These are phyloP conservation scores for Odocoileus virginianus DNA, from an alignment of 2,113 vertebrate genomes.

Conservation along the genomic window DNA sequence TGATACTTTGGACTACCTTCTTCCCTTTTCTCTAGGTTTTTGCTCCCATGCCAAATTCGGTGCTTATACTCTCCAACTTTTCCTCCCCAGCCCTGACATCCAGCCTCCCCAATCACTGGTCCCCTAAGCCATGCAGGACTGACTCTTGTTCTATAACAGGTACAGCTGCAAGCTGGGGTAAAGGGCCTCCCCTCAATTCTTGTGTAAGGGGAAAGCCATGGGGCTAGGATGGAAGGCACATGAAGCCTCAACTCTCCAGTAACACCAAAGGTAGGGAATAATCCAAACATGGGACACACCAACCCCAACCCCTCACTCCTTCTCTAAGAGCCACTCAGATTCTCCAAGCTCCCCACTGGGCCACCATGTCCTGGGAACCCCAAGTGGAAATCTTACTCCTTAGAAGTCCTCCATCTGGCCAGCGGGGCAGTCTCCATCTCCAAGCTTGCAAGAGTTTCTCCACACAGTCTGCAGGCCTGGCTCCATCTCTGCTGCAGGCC, in stretches of 20 bases:
- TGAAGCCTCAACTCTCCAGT: neutral
- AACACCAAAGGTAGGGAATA: neutral
- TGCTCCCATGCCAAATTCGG: fast-evolving
- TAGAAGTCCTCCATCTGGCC: neutral
- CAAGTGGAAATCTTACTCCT: neutral
- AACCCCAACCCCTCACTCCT: neutral
- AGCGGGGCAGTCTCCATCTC: neutral
- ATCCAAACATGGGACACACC: neutral
- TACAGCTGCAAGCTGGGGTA: neutral
- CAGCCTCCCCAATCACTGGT: neutral
- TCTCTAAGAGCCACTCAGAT: neutral
- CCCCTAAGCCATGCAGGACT: too few relatives aligned
- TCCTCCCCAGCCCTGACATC: neutral
- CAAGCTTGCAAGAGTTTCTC: neutral
- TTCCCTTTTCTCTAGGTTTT: neutral
- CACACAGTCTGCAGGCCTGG: too few relatives aligned
- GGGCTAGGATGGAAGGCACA: neutral
- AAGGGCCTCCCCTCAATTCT: neutral
- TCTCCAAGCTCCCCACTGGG: neutral
- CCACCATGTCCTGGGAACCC: neutral
- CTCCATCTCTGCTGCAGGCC: neutral
- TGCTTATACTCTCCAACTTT: neutral
- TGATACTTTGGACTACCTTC: neutral
- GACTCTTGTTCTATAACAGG: neutral
- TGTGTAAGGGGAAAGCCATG: neutral